Evolutionary conservation across 2,888 invertebrate genomes (phyloP), one percentile per base, ranked within the genome.

Genomic region (Antheraea assamensis): DNA sequence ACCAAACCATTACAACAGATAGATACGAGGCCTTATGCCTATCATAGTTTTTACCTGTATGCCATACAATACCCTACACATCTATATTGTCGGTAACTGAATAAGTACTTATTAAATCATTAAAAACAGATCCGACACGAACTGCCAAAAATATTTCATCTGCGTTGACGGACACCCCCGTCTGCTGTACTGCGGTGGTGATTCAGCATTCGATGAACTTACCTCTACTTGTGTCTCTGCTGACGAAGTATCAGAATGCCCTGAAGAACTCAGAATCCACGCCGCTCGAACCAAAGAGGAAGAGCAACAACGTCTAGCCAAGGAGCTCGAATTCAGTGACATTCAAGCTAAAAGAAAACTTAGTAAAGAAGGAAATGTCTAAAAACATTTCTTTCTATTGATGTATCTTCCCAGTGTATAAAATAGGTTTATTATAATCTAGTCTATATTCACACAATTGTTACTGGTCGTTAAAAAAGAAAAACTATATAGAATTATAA

Each of bases 81-180:
- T 19, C 52, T 0, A 52, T 52, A 5, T 52, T 52, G 3, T 19
- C 52, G 5, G 5, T 19, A 49, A 19, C 49, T 2, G 52, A 52
- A 19, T 21, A 42, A 1, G 10, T 42, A 58, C 24, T 24, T 15
- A 47, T 30, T 52, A 55, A 21, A 7, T 42, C 10, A 42, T 42
- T 7, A 58, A 24, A 4, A 30, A 21, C 91, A 95, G 96, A 72
- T 96, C 96, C 35, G 95, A 96, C 0, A 83, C 78, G 5, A 96
- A 97, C 85, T 98, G 98, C 86, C 97, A 97, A 82, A 96, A 96
- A 78, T 98, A 97, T 87, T 98, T 96, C 92, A 92, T 98, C 72
- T 98, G 98, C 86, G 95, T 98, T 15, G 95, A 96, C 70, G 96
- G 96, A 24, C 96, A 95, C 66, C 98, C 98, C 0, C 95, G 98